Evolutionary conservation across 2,797 vertebrate species (phyloP).

Genomic region (Gallinago nigripennis): DNA sequence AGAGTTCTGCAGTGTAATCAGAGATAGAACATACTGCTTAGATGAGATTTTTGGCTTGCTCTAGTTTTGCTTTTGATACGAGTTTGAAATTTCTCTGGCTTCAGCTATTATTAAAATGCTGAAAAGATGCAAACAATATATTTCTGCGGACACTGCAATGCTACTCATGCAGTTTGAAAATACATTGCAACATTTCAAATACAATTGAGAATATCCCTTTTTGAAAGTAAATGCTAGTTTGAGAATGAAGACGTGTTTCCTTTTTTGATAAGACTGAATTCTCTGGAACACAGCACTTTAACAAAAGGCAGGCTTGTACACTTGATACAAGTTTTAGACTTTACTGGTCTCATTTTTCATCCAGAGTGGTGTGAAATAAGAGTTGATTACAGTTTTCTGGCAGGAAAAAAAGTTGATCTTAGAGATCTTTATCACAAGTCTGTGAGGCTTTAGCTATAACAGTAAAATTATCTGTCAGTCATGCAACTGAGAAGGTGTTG

Average conservation of each 20-base stretch:
- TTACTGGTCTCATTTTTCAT: conserved; percentile 29
- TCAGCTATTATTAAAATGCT: background rate
- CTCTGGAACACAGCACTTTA: background rate
- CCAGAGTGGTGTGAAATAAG: conserved; percentile 26
- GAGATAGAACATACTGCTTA: background rate
- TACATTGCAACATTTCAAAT: background rate
- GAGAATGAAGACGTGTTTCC: background rate
- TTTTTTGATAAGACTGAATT: background rate
- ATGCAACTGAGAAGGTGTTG: background rate
- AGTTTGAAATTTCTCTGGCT: conserved; percentile 10
- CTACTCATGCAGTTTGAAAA: background rate
- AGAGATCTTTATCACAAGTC: conserved; percentile 20
- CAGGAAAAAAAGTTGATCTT: conserved; percentile 8
- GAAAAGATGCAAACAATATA: background rate
- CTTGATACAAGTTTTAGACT: background rate
- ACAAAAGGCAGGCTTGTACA: background rate
- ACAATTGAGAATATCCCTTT: background rate
- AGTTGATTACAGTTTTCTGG: conserved; percentile 50
- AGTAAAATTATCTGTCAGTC: conserved; percentile 47
- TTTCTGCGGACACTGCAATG: background rate
- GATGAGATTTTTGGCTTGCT: conserved; percentile 23
- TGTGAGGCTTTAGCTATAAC: background rate
- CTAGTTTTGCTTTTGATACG: background rate
- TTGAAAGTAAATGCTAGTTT: background rate
- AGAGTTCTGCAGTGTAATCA: background rate